Conservation (phyloP, 1,140 invertebrate species). For the Trichogramma pretiosum region DNA sequence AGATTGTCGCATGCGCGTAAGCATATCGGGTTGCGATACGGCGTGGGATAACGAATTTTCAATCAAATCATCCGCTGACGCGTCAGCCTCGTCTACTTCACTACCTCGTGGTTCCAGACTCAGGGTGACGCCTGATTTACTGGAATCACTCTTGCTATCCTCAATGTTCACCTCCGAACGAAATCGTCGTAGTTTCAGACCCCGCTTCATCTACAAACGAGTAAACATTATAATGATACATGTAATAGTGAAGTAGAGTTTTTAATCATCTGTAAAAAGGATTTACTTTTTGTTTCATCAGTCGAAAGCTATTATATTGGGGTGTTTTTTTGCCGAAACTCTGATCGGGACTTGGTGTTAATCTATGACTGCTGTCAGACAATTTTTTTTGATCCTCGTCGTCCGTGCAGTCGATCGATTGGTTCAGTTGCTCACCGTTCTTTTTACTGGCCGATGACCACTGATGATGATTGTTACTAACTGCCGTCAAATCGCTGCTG, state of each 20-base stretch:
- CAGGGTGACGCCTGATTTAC: slow-evolving; percentile 30
- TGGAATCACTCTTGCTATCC: slow-evolving; percentile 29
- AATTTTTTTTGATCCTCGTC: slow-evolving; percentile 26
- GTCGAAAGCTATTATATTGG: slow-evolving; percentile 36
- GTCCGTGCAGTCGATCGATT: slow-evolving; percentile 15
- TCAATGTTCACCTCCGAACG: slow-evolving; percentile 43
- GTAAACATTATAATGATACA: no score
- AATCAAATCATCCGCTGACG: slow-evolving; percentile 39
- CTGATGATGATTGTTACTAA: slow-evolving; percentile 21
- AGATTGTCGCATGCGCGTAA: slow-evolving; percentile 30
- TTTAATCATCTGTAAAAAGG: no score
- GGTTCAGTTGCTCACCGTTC: slow-evolving; percentile 23
- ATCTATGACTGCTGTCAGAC: slow-evolving; percentile 27
- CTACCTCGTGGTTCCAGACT: slow-evolving; percentile 38
- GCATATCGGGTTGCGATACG: slow-evolving; percentile 42
- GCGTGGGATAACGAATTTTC: slow-evolving; percentile 38
- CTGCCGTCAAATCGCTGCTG: slow-evolving; percentile 14
- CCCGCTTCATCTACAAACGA: slow-evolving; percentile 38
- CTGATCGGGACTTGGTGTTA: slow-evolving; percentile 35
- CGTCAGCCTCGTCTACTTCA: slow-evolving; percentile 33
- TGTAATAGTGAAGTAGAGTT: no score
- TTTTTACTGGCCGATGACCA: slow-evolving; percentile 26
- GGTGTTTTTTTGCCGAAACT: slow-evolving; percentile 34
- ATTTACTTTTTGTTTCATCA: slow-evolving; percentile 42
- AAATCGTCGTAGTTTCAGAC: slow-evolving; percentile 39